Evolutionary conservation across 2,888 invertebrate genomes (phyloP).

Genomic region (Parasteatoda lunata): DNA sequence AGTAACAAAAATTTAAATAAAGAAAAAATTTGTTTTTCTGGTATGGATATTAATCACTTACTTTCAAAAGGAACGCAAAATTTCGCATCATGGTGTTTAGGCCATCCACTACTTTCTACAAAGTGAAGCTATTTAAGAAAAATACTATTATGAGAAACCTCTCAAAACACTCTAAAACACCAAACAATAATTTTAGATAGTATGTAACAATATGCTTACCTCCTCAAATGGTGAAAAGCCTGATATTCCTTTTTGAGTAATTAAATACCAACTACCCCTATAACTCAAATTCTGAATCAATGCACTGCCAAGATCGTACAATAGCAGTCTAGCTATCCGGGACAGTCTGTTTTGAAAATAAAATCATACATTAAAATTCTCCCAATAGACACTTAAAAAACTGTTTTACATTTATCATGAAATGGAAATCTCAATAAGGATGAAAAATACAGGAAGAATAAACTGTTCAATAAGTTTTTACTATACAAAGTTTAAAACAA

Average conservation of each 20-base stretch:
- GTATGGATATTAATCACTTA: slow-evolving; percentile 51
- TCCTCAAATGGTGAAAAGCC: slow-evolving; percentile 77
- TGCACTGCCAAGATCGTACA: slow-evolving; percentile 77
- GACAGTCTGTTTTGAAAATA: slow-evolving; percentile 73
- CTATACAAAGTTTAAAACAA: background rate
- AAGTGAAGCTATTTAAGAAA: slow-evolving; percentile 65
- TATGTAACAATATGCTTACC: slow-evolving; percentile 70
- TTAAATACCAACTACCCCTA: slow-evolving; percentile 78
- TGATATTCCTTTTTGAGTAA: slow-evolving; percentile 77
- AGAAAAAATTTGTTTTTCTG: no score
- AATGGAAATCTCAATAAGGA: no score
- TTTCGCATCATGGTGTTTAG: slow-evolving; percentile 72
- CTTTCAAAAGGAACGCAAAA: slow-evolving; percentile 76
- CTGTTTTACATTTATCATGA: no score
- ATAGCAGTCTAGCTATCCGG: slow-evolving; percentile 76
- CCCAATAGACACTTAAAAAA: no score
- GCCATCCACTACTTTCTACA: slow-evolving; percentile 72
- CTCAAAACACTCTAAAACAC: background rate
- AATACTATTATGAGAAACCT: background rate
- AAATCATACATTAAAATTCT: no score
- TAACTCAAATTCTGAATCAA: slow-evolving; percentile 78
- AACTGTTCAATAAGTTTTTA: background rate
- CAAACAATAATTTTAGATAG: background rate
- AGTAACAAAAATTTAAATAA: no score
- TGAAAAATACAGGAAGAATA: no score